These are phyloP conservation scores for Semnornis frantzii DNA, from an alignment of 2,113 vertebrate species.

Conservation along the genomic window DNA sequence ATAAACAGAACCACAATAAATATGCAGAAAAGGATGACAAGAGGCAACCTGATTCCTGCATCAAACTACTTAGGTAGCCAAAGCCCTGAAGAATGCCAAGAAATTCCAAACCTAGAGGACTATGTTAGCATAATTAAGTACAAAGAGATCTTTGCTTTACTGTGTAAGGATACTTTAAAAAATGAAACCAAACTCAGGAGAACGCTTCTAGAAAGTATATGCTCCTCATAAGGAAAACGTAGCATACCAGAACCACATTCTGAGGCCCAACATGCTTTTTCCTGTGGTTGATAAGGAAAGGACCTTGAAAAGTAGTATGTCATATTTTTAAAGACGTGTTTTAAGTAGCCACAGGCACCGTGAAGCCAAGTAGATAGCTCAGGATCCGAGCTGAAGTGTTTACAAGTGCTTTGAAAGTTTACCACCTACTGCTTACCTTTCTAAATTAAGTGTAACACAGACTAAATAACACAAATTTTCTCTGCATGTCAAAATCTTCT, in stretches of 20 bases:
- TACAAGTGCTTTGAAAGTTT: neutral
- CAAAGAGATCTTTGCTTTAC: neutral
- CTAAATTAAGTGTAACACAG: neutral
- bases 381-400: neutral
- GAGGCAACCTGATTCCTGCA: neutral
- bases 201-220: neutral
- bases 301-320: neutral
- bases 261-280: neutral
- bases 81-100: neutral
- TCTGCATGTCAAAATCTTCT: neutral
- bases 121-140: neutral
- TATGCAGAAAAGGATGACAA: neutral
- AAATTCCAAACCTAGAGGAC: neutral
- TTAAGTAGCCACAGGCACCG: neutral
- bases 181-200: neutral
- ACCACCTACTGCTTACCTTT: neutral
- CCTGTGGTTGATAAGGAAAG: neutral
- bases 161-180: neutral
- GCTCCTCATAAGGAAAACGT: neutral
- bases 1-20: neutral
- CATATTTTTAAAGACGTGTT: neutral
- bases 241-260: neutral
- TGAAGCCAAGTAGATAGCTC: neutral
- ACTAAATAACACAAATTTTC: neutral
- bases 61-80: neutral